Evolutionary conservation across 2,888 invertebrate species (phyloP).

Genomic region (Octodonta nipae): DNA sequence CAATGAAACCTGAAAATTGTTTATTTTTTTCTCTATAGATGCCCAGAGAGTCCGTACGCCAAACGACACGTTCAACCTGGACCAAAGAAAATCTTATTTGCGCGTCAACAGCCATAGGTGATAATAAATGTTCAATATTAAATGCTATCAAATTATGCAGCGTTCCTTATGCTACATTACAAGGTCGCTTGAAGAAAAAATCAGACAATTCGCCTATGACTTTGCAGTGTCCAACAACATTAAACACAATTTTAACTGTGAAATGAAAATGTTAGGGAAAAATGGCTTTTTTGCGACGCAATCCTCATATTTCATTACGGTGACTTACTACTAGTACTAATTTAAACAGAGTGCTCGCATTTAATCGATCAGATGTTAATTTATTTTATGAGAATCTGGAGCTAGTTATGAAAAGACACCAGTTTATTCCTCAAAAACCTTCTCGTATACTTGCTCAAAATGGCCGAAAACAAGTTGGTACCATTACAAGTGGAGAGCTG

Average conservation of each 20-base stretch:
- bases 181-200: slow-evolving; percentile 6
- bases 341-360: slow-evolving; percentile 6
- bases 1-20: too few relatives aligned
- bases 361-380: slow-evolving; percentile 4
- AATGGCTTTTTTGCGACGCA: slow-evolving; percentile 6
- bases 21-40: neutral
- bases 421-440: neutral
- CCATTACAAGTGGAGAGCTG: slow-evolving; percentile 10
- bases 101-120: neutral
- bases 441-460: slow-evolving; percentile 7
- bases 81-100: neutral
- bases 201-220: slow-evolving; percentile 7
- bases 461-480: slow-evolving; percentile 11
- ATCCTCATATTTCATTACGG: slow-evolving; percentile 8
- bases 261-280: slow-evolving; percentile 4
- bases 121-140: slow-evolving; percentile 3
- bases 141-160: slow-evolving; percentile 3
- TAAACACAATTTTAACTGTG: slow-evolving; percentile 5
- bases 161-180: slow-evolving; percentile 5
- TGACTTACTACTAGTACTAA: slow-evolving; percentile 6
- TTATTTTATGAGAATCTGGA: slow-evolving; percentile 8
- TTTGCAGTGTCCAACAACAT: slow-evolving; percentile 8
- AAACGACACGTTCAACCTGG: neutral
- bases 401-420: slow-evolving; percentile 6
- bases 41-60: neutral